Percentiles rank a stretch among this genome's conserved stretches.
Evolutionary conservation across 2,797 vertebrate genomes (phyloP).

Genomic region (Liparis tanakae): DNA sequence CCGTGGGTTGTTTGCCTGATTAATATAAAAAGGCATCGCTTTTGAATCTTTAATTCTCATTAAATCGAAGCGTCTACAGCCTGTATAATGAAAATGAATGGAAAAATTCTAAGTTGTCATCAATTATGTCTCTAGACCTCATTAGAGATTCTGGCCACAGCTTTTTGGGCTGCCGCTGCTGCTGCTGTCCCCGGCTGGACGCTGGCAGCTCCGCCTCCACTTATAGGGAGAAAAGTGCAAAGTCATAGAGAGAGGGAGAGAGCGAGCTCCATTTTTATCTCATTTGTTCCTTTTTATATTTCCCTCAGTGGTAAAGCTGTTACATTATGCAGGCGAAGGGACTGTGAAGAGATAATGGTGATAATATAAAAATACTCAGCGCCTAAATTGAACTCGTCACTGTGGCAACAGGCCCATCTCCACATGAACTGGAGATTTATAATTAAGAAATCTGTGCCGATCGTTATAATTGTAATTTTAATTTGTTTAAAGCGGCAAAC

Average conservation of each 20-base stretch:
- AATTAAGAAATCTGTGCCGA: background rate
- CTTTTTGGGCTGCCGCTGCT: conserved; percentile 44
- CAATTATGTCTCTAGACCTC: conserved; percentile 68
- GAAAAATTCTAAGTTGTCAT: conserved; percentile 71
- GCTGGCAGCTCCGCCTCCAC: conserved; percentile 56
- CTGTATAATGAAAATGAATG: conserved; percentile 39
- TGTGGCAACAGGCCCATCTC: background rate
- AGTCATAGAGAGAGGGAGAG: conserved; percentile 65
- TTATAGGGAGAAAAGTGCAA: conserved; percentile 78
- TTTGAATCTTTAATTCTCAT: conserved; percentile 80
- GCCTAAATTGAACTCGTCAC: background rate
- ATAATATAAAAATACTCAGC: background rate
- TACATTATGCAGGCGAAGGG: conserved; percentile 13
- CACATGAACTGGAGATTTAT: background rate
- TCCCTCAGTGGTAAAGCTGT: conserved; percentile 21
- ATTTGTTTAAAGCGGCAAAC: background rate
- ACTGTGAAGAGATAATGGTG: conserved; percentile 1
- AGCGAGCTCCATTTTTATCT: conserved; percentile 23
- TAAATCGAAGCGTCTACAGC: conserved; percentile 61
- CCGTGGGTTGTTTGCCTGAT: conserved; percentile 64
- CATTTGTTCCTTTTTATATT: conserved; percentile 35
- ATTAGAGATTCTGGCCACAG: conserved; percentile 77
- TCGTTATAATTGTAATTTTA: background rate
- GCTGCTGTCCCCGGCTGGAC: conserved; percentile 55
- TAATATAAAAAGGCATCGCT: conserved; percentile 75